phyloP scores from a whole-genome alignment of 2,888 invertebrate genomes.

The Apantesis nais region DNA sequence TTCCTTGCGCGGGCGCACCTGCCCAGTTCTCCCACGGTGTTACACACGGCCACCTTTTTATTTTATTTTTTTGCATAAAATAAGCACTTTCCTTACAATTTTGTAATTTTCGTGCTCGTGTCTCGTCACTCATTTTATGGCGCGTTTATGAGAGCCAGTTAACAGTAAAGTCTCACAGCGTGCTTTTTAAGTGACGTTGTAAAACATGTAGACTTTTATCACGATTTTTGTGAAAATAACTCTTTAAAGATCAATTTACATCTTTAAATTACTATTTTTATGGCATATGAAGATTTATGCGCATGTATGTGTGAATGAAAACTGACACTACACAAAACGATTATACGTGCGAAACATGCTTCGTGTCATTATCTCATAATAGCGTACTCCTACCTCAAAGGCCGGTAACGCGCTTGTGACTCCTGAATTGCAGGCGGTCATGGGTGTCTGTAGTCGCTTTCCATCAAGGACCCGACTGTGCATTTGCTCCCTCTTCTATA shows the following conservation, averaged over 20 bases:
- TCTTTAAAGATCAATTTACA: background rate
- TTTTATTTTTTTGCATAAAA: slow-evolving; percentile 69
- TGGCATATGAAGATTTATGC: background rate
- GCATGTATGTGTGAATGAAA: background rate
- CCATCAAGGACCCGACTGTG: no score
- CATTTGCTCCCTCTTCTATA: no score
- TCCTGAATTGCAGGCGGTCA: no score
- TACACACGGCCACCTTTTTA: slow-evolving; percentile 65
- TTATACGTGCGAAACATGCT: no score
- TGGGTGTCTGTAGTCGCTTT: no score
- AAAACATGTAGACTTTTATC: background rate
- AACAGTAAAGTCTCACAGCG: slow-evolving; percentile 16
- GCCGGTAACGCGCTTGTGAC: no score
- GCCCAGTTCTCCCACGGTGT: slow-evolving; percentile 80
- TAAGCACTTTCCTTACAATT: slow-evolving; percentile 80
- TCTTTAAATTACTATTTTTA: background rate
- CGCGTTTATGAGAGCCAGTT: slow-evolving; percentile 48
- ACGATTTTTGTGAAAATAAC: background rate
- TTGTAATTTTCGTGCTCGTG: slow-evolving; percentile 68
- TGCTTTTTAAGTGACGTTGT: background rate
- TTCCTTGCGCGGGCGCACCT: slow-evolving; percentile 66
- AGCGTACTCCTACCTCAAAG: no score
- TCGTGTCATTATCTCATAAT: no score
- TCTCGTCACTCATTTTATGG: slow-evolving; percentile 61
- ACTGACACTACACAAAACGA: background rate